These are phyloP conservation scores for Aramus guarauna DNA, from an alignment of 2,113 vertebrate species.

Conservation along the genomic window DNA sequence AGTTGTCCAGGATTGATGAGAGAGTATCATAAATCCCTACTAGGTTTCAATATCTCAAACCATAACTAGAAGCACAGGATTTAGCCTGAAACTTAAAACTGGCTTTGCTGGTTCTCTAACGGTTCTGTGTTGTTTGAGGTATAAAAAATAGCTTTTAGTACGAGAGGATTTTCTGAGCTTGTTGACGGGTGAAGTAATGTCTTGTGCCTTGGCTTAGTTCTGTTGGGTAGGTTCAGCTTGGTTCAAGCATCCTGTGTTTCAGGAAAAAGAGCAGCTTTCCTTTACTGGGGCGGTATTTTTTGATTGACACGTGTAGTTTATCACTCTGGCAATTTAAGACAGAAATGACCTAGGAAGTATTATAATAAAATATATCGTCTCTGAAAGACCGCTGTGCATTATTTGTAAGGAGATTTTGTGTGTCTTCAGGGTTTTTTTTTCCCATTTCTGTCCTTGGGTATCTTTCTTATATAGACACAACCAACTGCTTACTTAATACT, in stretches of 20 bases:
- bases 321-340: background rate
- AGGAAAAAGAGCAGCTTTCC: background rate
- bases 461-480: background rate
- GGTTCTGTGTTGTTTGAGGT: background rate
- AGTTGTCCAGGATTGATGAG: background rate
- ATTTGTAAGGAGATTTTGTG: background rate
- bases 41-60: background rate
- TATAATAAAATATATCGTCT: background rate
- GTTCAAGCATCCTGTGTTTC: background rate
- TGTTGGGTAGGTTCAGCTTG: background rate
- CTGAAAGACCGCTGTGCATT: background rate
- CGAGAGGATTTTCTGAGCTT: background rate
- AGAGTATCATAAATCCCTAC: background rate
- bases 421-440: background rate
- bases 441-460: background rate
- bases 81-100: background rate
- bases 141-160: background rate
- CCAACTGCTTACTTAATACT: background rate
- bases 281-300: background rate
- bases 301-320: background rate
- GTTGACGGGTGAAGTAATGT: background rate
- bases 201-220: background rate
- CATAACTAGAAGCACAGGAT: rapidly evolving
- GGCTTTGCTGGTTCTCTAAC: background rate
- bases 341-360: background rate